phyloP scores from a whole-genome alignment of 2,797 vertebrate species.

The Cottoperca gobio region DNA sequence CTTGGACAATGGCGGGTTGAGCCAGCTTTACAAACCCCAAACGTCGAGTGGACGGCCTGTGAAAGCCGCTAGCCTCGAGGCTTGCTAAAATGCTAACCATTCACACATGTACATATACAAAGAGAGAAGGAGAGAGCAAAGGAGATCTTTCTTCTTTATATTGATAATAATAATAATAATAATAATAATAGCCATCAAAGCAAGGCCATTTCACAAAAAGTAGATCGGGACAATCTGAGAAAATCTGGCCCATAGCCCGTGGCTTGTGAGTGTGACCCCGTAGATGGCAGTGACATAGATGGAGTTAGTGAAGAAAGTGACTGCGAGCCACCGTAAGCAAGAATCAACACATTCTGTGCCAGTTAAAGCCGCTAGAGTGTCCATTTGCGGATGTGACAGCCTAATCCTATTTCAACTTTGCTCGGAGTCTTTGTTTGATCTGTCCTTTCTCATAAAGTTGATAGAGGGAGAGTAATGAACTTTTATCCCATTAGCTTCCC shows the following conservation, averaged over 20 bases:
- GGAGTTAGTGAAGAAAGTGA: constrained; percentile 48
- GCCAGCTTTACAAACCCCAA: constrained; percentile 77
- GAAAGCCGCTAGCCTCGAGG: constrained; percentile 72
- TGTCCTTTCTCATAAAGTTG: constrained; percentile 67
- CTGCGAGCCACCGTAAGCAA: constrained; percentile 39
- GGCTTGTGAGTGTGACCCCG: constrained; percentile 57
- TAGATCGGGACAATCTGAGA: constrained; percentile 43
- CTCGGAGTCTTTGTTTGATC: constrained; percentile 64
- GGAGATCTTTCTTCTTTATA: constrained; percentile 64
- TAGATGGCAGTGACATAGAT: constrained; percentile 39
- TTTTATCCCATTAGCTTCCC: constrained; percentile 71
- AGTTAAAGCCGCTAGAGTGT: constrained; percentile 38
- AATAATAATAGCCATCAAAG: constrained; percentile 70
- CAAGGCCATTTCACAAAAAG: constrained; percentile 58
- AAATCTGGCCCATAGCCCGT: constrained; percentile 67
- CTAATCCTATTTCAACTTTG: constrained; percentile 60
- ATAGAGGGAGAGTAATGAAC: constrained; percentile 74
- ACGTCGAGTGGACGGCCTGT: constrained; percentile 71
- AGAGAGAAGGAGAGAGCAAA: constrained; percentile 31
- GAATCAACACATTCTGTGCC: constrained; percentile 47
- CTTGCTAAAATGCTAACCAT: constrained; percentile 69
- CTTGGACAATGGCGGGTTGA: constrained; percentile 76
- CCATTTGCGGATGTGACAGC: constrained; percentile 42
- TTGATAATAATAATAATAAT: constrained; percentile 73
- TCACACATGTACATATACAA: constrained; percentile 46